Conservation (phyloP, 2,888 invertebrate species). For the Drosophila trichaetosa region DNA sequence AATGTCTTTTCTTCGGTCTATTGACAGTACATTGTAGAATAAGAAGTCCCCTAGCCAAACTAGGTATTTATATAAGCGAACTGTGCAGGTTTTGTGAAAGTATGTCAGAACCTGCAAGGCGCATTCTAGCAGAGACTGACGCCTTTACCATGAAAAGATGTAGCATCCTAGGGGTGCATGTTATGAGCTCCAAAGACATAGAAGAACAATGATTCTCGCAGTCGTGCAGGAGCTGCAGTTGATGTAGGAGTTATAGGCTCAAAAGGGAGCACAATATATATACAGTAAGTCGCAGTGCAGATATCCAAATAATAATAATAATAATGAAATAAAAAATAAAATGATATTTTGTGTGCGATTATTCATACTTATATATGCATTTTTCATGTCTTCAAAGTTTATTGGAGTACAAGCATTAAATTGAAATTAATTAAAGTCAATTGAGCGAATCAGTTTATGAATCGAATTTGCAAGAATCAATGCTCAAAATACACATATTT, state of each 20-base stretch:
- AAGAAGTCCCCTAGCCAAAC: too few species aligned
- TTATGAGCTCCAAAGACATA: too few species aligned
- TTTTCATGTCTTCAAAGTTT: constrained; percentile 69
- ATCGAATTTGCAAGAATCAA: constrained; percentile 44
- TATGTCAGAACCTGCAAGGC: rapidly evolving
- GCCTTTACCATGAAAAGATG: not conserved
- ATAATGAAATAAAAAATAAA: not conserved
- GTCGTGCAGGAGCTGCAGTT: not conserved
- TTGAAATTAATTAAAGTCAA: constrained; percentile 72
- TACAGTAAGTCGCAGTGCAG: too few species aligned
- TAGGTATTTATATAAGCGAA: not conserved
- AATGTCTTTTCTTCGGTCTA: not conserved
- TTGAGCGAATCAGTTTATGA: constrained; percentile 50
- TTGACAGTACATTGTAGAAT: not conserved
- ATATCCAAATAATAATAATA: too few species aligned
- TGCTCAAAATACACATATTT: constrained; percentile 12
- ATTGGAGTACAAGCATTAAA: constrained; percentile 86
- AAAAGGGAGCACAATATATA: not conserved
- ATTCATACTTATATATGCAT: not conserved
- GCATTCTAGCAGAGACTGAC: too few species aligned
- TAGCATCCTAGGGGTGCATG: too few species aligned
- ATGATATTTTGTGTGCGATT: not conserved
- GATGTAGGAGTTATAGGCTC: not conserved
- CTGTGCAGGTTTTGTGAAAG: not conserved
- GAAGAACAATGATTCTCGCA: too few species aligned